Evolutionary conservation across 1,140 invertebrate genomes (phyloP), one percentile per base, ranked within the genome.

Genomic region (Ptiloglossa arizonensis): DNA sequence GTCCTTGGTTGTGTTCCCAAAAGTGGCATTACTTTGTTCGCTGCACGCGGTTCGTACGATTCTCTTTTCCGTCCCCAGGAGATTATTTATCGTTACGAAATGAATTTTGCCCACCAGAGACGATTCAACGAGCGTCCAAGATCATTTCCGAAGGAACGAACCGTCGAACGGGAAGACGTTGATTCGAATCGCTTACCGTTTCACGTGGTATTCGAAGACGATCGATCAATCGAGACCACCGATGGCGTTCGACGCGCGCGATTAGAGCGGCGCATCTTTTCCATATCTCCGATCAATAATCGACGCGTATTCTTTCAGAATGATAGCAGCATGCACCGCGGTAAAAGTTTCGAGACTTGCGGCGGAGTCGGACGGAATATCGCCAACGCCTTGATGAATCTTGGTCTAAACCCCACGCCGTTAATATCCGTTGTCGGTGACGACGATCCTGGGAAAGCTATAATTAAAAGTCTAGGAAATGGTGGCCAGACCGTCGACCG

Each of bases 361-460:
- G 98, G 98, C 4, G 98, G 98, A 15, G 98, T 99, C 0, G 98
- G 95, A 0, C 94, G 98, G 44, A 99, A 99, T 88, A 93, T 99
- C n/a, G 96, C 97, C 0, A 97, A 98, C 81, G 96, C 96, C 57
- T 91, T 99, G 11, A 93, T 93, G 66, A 95, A 96, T 82, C 93
- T 99, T 6, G 95, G 95, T 24, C 93, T 91, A 35, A 79, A 93
- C 8, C 88, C 92, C 2, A 94, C 95, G 0, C 92, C 95, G 59
- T 94, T 99, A 46, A 93, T 99, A 64, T 97, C 97, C 0, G 95
- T 96, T 1, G 92, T 99, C 54, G 98, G 97, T 0, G 93, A 95
- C 57, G 97, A 98, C 90, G 87, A 93, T 73, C 74, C 89, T 79
- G 88, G 91, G 74, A 85, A 92, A 91, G 79, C 88, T 67, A 90